Evolutionary conservation across 1,140 invertebrate genomes (phyloP).

Genomic region (Eupristina koningsbergeri): DNA sequence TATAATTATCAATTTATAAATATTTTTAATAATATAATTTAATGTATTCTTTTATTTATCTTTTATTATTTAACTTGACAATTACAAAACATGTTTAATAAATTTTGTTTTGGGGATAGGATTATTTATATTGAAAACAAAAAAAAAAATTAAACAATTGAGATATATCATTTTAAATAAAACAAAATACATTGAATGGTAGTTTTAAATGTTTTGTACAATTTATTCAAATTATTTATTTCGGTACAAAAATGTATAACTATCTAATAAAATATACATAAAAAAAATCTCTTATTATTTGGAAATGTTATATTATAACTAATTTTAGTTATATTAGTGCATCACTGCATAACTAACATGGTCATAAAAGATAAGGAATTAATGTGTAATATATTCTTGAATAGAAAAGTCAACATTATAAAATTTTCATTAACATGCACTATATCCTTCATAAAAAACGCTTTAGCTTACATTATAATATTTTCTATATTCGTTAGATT

Average conservation of each 20-base stretch:
- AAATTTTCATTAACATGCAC: conserved; percentile 25
- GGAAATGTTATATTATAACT: conserved; percentile 16
- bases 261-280: conserved; percentile 39
- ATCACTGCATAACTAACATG: conserved; percentile 10
- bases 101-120: no score
- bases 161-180: not conserved
- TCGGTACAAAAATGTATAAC: conserved; percentile 44
- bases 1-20: not conserved
- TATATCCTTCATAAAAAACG: conserved; percentile 11
- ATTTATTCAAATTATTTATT: conserved; percentile 46
- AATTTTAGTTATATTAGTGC: not conserved
- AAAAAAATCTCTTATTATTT: not conserved
- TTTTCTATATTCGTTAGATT: not conserved
- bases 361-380: conserved; percentile 12
- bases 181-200: not conserved
- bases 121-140: no score
- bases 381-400: not conserved
- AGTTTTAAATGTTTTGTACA: conserved; percentile 39
- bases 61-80: no score
- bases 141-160: no score
- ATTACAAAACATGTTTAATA: no score
- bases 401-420: conserved; percentile 37
- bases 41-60: no score
- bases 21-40: no score
- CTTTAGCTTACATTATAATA: not conserved